Evolutionary conservation across 2,888 invertebrate species (phyloP).

Genomic region (Stenodera caucasica): DNA sequence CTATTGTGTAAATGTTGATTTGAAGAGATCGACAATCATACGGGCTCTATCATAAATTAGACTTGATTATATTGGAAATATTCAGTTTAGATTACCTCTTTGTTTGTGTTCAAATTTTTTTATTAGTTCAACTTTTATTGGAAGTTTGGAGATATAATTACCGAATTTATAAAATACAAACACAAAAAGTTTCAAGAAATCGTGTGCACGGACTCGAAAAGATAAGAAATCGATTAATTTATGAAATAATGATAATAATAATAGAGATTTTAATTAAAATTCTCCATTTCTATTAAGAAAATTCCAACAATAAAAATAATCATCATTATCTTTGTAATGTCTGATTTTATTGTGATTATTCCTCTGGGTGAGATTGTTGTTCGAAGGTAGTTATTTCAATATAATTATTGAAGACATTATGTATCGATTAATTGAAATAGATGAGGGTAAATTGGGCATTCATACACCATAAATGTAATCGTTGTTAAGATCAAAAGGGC

Average conservation of each 20-base stretch:
- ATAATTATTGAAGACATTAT: background rate
- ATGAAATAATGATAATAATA: constrained; percentile 13
- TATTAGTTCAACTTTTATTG: constrained; percentile 8
- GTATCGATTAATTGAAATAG: constrained; percentile 26
- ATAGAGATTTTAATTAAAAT: background rate
- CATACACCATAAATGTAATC: constrained; percentile 17
- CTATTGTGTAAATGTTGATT: background rate
- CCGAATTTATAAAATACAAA: constrained; percentile 7
- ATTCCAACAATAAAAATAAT: background rate
- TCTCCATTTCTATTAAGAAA: background rate
- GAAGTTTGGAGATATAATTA: constrained; percentile 13
- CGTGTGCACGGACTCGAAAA: constrained; percentile 14
- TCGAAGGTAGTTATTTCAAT: too few species aligned
- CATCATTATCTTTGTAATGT: too few species aligned
- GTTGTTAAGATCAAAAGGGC: constrained; percentile 25
- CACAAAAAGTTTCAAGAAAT: background rate
- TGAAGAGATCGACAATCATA: background rate
- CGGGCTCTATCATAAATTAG: background rate
- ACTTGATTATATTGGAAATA: background rate
- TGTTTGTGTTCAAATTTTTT: too few species aligned
- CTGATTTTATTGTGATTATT: too few species aligned
- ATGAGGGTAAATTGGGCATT: constrained; percentile 22
- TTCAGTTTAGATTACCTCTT: too few species aligned
- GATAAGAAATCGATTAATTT: constrained; percentile 23
- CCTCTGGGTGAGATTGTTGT: too few species aligned